A percentile compares a stretch with the other conserved stretches of the same genome.
phyloP scores from a whole-genome alignment of 2,113 vertebrate genomes.

The Channa maculata region DNA sequence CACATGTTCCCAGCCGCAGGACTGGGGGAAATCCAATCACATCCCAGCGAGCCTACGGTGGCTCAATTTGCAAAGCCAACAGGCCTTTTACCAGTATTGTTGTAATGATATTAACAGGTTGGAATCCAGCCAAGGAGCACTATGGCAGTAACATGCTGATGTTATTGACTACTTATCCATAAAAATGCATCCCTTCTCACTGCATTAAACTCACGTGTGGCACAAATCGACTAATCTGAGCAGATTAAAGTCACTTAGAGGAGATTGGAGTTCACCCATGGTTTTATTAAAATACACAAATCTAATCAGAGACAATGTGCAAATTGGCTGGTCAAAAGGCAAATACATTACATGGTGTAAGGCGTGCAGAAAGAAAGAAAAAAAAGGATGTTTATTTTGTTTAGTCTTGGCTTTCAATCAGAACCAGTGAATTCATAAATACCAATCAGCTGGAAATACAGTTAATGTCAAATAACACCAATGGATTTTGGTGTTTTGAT shows the following conservation, averaged over 20 bases:
- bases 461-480: neutral
- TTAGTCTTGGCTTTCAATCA: conserved; percentile 24
- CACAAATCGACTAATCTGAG: conserved; percentile 71
- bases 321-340: conserved; percentile 61
- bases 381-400: conserved; percentile 14
- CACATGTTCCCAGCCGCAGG: conserved; percentile 82
- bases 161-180: conserved; percentile 82
- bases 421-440: neutral
- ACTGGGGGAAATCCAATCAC: conserved; percentile 80
- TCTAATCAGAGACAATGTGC: conserved; percentile 69
- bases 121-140: conserved; percentile 77
- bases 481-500: conserved; percentile 13
- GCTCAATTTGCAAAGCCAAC: conserved; percentile 81
- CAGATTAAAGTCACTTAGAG: conserved; percentile 78
- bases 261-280: conserved; percentile 70
- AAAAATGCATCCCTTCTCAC: conserved; percentile 75
- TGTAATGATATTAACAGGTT: conserved; percentile 81
- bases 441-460: neutral
- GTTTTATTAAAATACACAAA: conserved; percentile 74
- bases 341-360: conserved; percentile 33
- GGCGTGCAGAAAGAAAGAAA: neutral
- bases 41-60: conserved; percentile 76
- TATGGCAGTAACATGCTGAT: conserved; percentile 75
- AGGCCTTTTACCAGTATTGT: conserved; percentile 80
- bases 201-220: conserved; percentile 68